Evolutionary conservation across 2,797 vertebrate species (phyloP).

Genomic region (Hipposideros larvatus): DNA sequence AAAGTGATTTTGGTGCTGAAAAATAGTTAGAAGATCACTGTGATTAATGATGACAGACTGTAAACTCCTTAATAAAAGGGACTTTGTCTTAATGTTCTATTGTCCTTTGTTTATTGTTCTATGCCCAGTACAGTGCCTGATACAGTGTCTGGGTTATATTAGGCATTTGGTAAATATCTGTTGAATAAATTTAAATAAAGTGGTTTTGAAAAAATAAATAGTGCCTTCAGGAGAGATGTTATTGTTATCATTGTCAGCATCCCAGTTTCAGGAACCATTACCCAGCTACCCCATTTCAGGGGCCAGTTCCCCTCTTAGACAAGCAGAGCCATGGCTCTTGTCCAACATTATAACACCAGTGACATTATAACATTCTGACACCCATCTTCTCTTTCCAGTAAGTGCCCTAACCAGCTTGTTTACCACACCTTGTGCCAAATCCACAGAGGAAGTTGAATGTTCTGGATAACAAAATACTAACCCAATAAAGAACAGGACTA

Average conservation of each 20-base stretch:
- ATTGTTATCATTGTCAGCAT: not conserved
- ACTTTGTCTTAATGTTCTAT: not conserved
- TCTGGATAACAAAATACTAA: not conserved
- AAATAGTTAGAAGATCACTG: not conserved
- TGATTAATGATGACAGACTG: not conserved
- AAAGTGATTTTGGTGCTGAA: not conserved
- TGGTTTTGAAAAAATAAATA: not conserved
- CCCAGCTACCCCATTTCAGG: not conserved
- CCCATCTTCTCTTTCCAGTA: not conserved
- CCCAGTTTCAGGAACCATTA: too few species aligned
- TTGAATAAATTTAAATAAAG: conserved; percentile 17
- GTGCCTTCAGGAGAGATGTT: not conserved
- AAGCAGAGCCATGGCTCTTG: not conserved
- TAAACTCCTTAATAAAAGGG: not conserved
- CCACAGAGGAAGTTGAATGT: not conserved
- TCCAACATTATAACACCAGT: not conserved
- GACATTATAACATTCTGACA: not conserved
- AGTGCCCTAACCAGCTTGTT: not conserved
- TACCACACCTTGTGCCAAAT: not conserved
- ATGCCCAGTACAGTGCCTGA: not conserved
- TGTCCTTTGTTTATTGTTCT: not conserved
- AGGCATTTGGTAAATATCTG: not conserved
- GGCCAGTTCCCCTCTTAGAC: not conserved
- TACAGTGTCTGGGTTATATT: not conserved
- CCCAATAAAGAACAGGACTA: not conserved